A percentile compares a stretch with the other conserved stretches of the same genome.
These are phyloP conservation scores for Globia sparganii DNA, from an alignment of 2,888 invertebrate species.

Conservation along the genomic window DNA sequence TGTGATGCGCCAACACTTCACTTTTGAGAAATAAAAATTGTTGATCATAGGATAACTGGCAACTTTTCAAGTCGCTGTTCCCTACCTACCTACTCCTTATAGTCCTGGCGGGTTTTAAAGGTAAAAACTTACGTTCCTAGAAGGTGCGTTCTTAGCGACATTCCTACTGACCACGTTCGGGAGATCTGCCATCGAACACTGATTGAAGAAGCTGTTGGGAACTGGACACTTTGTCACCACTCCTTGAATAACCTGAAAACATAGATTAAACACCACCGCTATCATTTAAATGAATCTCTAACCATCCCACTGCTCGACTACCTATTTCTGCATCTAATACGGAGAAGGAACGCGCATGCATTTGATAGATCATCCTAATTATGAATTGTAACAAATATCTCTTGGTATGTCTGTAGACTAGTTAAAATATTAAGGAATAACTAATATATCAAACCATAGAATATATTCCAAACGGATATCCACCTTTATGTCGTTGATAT, in stretches of 20 bases:
- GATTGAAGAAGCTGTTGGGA: constrained; percentile 77
- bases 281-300: not conserved
- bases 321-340: not conserved
- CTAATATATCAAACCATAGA: no score
- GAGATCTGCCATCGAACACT: constrained; percentile 82
- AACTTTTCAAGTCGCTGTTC: constrained; percentile 18
- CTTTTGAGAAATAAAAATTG: not conserved
- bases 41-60: not conserved
- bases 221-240: constrained; percentile 80
- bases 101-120: constrained; percentile 27
- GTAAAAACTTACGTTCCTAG: constrained; percentile 78
- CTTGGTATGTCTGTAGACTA: no score
- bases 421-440: no score
- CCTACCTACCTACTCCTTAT: constrained; percentile 51
- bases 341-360: not conserved
- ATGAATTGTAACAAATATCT: no score
- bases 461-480: no score
- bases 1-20: no score
- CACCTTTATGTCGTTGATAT: no score
- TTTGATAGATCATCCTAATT: no score
- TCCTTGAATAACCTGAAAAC: constrained; percentile 83
- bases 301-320: not conserved
- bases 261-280: not conserved
- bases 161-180: constrained; percentile 85
- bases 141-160: constrained; percentile 86